Conservation (phyloP, 2,797 vertebrate species). For the Menidia menidia region DNA sequence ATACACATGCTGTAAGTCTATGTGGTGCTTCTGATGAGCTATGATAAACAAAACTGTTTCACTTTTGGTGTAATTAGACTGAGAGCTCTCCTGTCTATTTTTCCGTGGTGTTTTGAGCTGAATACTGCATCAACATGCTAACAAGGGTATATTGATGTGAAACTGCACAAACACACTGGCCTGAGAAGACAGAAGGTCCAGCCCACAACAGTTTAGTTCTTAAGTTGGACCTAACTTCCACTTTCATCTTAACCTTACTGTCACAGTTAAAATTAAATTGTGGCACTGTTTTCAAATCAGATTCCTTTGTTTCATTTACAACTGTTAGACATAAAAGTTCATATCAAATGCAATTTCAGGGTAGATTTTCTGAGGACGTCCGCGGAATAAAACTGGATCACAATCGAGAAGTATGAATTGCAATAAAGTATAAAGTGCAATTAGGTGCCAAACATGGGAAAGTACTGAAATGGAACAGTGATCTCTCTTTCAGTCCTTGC, state of each 20-base stretch:
- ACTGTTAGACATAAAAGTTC: neutral
- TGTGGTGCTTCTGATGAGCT: neutral
- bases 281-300: neutral
- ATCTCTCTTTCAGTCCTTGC: constrained; percentile 8
- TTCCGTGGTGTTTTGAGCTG: neutral
- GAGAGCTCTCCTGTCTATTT: neutral
- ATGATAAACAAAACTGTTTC: constrained; percentile 2
- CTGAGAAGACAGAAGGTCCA: too few species aligned
- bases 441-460: constrained; percentile 11
- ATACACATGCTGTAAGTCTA: constrained; percentile 3
- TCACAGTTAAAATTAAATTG: neutral
- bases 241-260: too few species aligned
- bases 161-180: neutral
- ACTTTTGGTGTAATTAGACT: neutral
- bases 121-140: neutral
- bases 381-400: neutral
- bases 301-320: neutral
- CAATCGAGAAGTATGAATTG: constrained; percentile 5
- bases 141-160: neutral
- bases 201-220: neutral
- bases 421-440: constrained; percentile 8
- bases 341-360: neutral
- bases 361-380: constrained; percentile 4
- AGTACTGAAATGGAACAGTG: neutral
- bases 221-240: too few species aligned